Percentiles rank a stretch among this genome's conserved stretches.
phyloP scores from a whole-genome alignment of 2,113 vertebrate species.

The Tetrax tetrax region DNA sequence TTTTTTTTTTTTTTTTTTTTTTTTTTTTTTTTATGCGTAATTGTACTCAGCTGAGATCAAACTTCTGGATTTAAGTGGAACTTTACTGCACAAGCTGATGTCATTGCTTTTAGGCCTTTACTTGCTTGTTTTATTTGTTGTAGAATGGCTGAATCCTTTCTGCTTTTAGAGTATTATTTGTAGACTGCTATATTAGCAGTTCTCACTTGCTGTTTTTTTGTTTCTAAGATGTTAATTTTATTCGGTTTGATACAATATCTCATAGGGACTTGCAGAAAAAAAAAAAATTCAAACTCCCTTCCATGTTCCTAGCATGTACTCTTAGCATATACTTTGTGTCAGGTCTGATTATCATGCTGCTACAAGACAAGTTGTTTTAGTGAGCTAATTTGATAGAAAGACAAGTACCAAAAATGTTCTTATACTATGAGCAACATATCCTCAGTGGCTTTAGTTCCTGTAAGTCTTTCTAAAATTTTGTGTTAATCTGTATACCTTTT shows the following conservation, averaged over 20 bases:
- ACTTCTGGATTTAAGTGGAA: not conserved
- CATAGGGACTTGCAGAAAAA: not conserved
- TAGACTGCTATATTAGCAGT: not conserved
- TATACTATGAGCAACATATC: fast-evolving
- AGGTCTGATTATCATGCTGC: not conserved
- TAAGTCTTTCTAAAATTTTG: not conserved
- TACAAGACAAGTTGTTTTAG: not conserved
- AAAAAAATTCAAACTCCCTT: fast-evolving
- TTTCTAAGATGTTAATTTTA: not conserved
- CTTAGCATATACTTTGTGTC: not conserved
- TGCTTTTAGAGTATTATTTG: not conserved
- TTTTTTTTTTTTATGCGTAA: not conserved
- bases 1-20: too few species aligned
- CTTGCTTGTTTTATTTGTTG: not conserved
- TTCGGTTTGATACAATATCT: not conserved
- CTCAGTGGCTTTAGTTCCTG: not conserved
- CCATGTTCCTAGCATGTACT: not conserved
- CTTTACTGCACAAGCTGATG: not conserved
- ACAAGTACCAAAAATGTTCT: not conserved
- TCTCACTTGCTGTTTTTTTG: not conserved
- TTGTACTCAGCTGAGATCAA: not conserved
- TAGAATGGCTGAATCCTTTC: not conserved
- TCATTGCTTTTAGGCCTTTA: not conserved
- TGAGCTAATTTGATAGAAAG: not conserved
- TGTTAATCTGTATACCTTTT: not conserved